Base-by-base conservation (phyloP, 1,140 invertebrate genomes). In the Drosophila sp. region DNA sequence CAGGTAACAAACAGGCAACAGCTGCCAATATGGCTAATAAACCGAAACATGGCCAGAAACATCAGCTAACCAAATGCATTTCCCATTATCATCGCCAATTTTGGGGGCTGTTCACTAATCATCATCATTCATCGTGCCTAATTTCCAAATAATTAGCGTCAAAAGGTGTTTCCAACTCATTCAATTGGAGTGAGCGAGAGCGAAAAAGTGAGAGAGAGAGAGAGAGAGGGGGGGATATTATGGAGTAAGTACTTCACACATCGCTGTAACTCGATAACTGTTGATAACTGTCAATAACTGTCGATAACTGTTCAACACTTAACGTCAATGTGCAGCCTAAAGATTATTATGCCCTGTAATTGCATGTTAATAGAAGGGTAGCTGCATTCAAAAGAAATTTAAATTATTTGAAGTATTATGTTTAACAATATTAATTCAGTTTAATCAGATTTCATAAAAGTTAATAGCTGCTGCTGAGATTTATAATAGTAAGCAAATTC, bases 141-240 rank as follows among this genome's bases (percentile, higher is more conserved):
- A 63, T 81, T 81, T 67, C 53, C 41, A 45, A 62, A 71, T 72
- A 75, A 79, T 79, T 64, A 56, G 27, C 57, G 25, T 27, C 14
- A 2, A 25, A 40, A 40, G n/a, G 40, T 27, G 14, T 38, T 4
- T 38, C 3, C 4, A 38, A 29, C 4, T 5, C 27, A 29, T 29
- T 29, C 2, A 29, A 29, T 29, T 38, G 4, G n/a, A 2, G 6
- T 4, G 27, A 13, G 9, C 11, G 29, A 51, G 7, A 9, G 8
- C 16, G 7, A 51, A 32, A n/a, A 13, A 32, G 18, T 8, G 40
- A 18, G n/a, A 14, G 36, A 11, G 34, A 5, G 43, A 21, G 16
- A 9, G 8, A 3, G 9, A n/a, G 11, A n/a, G 3, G n/a, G 34
- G 34, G 8, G 4, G 11, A 36, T 36, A 27, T 36, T 2, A 36